Conservation (phyloP, 2,888 invertebrate genomes). For the Drosophila antonietae region DNA sequence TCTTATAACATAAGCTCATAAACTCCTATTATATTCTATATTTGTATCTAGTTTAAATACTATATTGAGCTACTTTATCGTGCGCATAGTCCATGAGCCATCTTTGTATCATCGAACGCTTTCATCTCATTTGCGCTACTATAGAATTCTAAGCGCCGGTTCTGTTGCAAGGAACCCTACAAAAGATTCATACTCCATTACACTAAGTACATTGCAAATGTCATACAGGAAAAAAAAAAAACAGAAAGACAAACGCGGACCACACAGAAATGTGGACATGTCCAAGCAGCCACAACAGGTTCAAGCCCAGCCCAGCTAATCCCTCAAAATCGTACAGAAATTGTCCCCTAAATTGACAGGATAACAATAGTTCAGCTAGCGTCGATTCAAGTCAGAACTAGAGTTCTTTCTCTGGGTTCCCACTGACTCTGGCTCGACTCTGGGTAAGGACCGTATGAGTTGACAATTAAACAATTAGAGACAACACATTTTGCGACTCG, state of each 20-base stretch:
- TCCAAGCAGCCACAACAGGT: slow-evolving; percentile 54
- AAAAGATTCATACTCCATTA: slow-evolving; percentile 54
- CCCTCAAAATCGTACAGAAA: slow-evolving; percentile 56
- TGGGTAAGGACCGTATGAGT: slow-evolving; percentile 53
- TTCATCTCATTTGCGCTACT: slow-evolving; percentile 18
- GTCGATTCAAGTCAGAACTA: slow-evolving; percentile 29
- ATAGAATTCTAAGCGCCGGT: slow-evolving; percentile 13
- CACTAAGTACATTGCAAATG: slow-evolving; percentile 40
- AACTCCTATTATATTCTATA: background rate
- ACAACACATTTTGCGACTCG: slow-evolving; percentile 74
- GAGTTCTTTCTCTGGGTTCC: slow-evolving; percentile 29
- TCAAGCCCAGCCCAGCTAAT: slow-evolving; percentile 54
- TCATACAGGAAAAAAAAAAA: slow-evolving; percentile 7
- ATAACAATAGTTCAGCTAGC: slow-evolving; percentile 47
- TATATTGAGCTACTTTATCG: background rate
- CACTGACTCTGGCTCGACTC: slow-evolving; percentile 11
- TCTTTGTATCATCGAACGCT: background rate
- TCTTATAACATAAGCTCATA: background rate
- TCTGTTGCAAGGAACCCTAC: slow-evolving; percentile 11
- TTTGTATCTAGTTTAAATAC: background rate
- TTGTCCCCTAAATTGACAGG: slow-evolving; percentile 63
- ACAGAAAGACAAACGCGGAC: slow-evolving; percentile 34
- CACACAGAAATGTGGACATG: slow-evolving; percentile 59
- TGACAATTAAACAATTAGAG: slow-evolving; percentile 82
- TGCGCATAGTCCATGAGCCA: background rate